phyloP scores from a whole-genome alignment of 2,113 vertebrate genomes.

The Anarhynchus alexandrinus region DNA sequence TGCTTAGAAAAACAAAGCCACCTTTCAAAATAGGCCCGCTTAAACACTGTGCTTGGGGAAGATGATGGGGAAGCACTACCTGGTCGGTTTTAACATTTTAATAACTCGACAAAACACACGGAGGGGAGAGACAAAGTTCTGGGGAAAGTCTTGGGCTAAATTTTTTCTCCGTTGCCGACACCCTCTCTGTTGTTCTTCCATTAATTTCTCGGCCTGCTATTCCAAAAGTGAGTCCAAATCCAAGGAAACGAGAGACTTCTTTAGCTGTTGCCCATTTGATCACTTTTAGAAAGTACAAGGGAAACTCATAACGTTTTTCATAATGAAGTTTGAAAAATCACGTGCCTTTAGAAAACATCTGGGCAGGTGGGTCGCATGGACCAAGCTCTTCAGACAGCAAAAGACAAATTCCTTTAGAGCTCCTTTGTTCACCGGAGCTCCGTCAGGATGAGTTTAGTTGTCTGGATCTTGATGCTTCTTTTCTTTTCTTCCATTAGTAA shows the following conservation, averaged over 20 bases:
- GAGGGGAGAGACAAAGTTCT: neutral
- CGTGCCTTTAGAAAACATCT: neutral
- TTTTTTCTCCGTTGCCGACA: neutral
- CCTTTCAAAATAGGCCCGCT: slow-evolving; percentile 12
- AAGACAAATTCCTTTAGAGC: neutral
- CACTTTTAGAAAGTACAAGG: neutral
- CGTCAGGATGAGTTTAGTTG: neutral
- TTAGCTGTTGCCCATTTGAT: neutral
- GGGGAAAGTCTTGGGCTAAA: neutral
- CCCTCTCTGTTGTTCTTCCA: neutral
- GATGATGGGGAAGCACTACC: neutral
- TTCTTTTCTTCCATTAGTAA: neutral
- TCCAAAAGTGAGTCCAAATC: neutral
- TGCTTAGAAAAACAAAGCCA: slow-evolving; percentile 26
- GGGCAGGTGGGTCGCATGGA: neutral
- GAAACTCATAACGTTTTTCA: neutral
- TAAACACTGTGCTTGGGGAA: neutral
- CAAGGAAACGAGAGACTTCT: neutral
- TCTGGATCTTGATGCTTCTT: neutral
- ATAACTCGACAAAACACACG: neutral
- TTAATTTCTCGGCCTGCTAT: neutral
- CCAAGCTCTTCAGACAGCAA: neutral
- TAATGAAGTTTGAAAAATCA: neutral
- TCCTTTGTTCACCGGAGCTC: neutral
- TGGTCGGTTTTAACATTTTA: slow-evolving; percentile 2